These are phyloP conservation scores for Burhinus bistriatus DNA, from an alignment of 2,113 vertebrate species.

Conservation along the genomic window DNA sequence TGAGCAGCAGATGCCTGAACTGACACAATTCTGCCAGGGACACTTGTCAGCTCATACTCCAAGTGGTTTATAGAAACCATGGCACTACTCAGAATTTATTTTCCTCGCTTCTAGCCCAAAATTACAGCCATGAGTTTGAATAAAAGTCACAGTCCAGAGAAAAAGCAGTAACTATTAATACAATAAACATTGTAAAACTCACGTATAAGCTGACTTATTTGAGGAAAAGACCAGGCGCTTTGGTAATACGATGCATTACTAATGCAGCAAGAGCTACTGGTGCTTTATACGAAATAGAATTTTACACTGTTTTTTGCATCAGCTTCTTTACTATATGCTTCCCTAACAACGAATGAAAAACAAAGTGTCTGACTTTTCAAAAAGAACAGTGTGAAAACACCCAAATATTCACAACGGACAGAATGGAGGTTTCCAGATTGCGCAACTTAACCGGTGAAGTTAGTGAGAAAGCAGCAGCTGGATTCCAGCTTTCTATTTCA, in stretches of 20 bases:
- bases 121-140: not conserved
- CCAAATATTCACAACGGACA: not conserved
- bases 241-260: not conserved
- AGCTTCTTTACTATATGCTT: not conserved
- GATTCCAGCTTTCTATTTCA: not conserved
- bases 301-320: not conserved
- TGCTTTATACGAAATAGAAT: not conserved
- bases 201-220: not conserved
- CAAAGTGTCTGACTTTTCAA: not conserved
- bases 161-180: not conserved
- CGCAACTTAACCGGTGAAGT: not conserved
- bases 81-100: not conserved
- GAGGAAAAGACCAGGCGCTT: not conserved
- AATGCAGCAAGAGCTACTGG: not conserved
- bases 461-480: not conserved
- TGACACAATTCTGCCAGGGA: not conserved
- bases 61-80: not conserved
- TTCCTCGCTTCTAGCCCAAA: not conserved
- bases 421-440: not conserved
- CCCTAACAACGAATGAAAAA: not conserved
- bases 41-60: not conserved
- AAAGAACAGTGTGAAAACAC: not conserved
- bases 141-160: not conserved
- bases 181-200: not conserved
- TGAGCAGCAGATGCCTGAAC: not conserved